These are phyloP conservation scores for Herpailurus yagouaroundi DNA, from an alignment of 2,113 vertebrate species.

Conservation along the genomic window DNA sequence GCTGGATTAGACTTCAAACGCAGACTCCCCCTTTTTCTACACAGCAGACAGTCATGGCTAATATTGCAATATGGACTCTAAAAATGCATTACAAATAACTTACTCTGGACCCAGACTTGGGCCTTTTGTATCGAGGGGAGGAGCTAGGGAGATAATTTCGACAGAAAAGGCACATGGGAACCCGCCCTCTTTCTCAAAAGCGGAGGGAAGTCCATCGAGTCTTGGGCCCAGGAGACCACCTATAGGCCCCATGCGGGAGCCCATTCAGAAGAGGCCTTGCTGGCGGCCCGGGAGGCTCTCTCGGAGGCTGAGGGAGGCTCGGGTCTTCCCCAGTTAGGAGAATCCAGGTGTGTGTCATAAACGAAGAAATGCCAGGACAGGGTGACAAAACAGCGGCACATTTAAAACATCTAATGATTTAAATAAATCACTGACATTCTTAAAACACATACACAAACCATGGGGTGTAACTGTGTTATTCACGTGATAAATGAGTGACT, in stretches of 20 bases:
- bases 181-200: conserved; percentile 10
- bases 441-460: too few relatives aligned
- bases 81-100: conserved; percentile 84
- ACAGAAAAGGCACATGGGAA: not conserved
- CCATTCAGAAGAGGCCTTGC: not conserved
- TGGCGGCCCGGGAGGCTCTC: not conserved
- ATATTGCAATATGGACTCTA: conserved; percentile 83
- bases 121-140: conserved; percentile 62
- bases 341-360: not conserved
- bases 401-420: not conserved
- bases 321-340: not conserved
- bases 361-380: not conserved
- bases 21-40: conserved; percentile 80
- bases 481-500: not conserved
- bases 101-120: conserved; percentile 61
- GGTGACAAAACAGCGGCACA: not conserved
- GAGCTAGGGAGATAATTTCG: conserved; percentile 52
- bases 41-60: conserved; percentile 83
- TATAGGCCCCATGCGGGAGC: not conserved
- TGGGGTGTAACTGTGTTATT: not conserved
- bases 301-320: accelerated
- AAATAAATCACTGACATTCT: not conserved
- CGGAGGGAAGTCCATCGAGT: not conserved
- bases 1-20: conserved; percentile 91
- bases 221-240: not conserved